Base-by-base conservation (phyloP, 1,140 invertebrate genomes). In the Probaryconus sp. region DNA sequence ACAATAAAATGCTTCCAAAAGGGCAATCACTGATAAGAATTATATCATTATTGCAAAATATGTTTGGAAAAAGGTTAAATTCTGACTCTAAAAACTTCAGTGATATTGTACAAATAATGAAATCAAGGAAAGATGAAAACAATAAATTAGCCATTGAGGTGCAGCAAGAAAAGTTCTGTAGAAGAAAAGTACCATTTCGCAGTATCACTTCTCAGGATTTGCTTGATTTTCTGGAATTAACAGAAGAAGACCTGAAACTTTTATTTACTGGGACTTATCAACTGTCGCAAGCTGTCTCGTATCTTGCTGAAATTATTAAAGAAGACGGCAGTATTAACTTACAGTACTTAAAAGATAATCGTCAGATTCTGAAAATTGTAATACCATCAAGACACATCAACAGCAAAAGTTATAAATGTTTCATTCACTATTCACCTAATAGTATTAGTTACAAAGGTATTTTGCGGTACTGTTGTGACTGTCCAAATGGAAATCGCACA, bases 1-100 rank as follows among this genome's bases (percentile, higher is more conserved):
- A 80, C 42, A 82, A 82, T 56, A 74, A 76, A 20, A 14, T 71
- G 24, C n/a, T 81, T 1, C 70, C 50, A 0, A 65, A 50, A 37
- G n/a, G n/a, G n/a, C 4, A 50, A 6, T 10, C 24, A 7, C n/a
- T 38, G 0, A 20, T 35, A 43, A 75, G 68, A 14, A 50, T 67
- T 17, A 65, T 30, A 2, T 76, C 69, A 26, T 13, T 77, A 9
- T 2, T 69, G 6, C 69, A n/a, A n/a, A n/a, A 74, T 38, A 17
- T 11, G 11, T 70, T 64, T 13, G 30, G 64, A 2, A 77, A 68
- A 40, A 3, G 43, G 3, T 37, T 73, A 10, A 7, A 51, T 35
- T 73, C 45, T 16, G 50, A n/a, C n/a, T 73, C 2, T 16, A 11
- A 42, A 35, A 9, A 35, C 13, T 26, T 30, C 1, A 20, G 31